Evolutionary conservation across 2,113 vertebrate genomes (phyloP).

Genomic region (Brienomyrus brachyistius): DNA sequence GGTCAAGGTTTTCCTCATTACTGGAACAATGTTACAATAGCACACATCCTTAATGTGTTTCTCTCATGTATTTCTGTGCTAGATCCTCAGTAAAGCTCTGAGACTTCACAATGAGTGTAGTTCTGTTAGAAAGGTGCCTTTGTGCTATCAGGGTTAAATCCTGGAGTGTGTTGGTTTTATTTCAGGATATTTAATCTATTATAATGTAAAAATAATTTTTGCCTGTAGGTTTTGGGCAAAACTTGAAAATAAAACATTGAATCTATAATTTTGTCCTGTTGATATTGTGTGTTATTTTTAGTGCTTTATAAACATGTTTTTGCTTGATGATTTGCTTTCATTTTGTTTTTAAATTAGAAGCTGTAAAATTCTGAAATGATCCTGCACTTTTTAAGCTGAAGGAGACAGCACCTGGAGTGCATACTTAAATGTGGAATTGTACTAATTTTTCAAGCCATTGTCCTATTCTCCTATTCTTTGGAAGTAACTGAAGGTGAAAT

Average conservation of each 20-base stretch:
- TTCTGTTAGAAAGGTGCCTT: constrained; percentile 29
- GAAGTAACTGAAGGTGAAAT: not conserved
- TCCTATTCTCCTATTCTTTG: not conserved
- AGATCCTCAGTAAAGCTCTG: not conserved
- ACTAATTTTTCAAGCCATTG: not conserved
- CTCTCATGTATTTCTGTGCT: not conserved
- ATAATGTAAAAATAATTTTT: constrained; percentile 22
- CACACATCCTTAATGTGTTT: not conserved
- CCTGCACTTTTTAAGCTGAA: not conserved
- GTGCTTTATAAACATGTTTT: not conserved
- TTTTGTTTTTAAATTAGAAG: not conserved
- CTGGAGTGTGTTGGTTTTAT: constrained; percentile 18
- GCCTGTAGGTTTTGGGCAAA: constrained; percentile 25
- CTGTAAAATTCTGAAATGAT: not conserved
- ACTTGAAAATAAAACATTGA: constrained; percentile 14
- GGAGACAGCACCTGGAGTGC: not conserved
- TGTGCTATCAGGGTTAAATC: constrained; percentile 29
- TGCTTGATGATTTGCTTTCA: not conserved
- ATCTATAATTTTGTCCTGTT: constrained; percentile 7
- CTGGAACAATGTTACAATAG: not conserved
- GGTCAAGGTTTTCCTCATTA: not conserved
- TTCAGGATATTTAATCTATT: constrained; percentile 8
- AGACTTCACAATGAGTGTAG: not conserved
- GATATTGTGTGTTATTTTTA: not conserved
- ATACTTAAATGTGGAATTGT: not conserved